Conservation (phyloP, 2,797 vertebrate species). For the Muscicapa comitata region DNA sequence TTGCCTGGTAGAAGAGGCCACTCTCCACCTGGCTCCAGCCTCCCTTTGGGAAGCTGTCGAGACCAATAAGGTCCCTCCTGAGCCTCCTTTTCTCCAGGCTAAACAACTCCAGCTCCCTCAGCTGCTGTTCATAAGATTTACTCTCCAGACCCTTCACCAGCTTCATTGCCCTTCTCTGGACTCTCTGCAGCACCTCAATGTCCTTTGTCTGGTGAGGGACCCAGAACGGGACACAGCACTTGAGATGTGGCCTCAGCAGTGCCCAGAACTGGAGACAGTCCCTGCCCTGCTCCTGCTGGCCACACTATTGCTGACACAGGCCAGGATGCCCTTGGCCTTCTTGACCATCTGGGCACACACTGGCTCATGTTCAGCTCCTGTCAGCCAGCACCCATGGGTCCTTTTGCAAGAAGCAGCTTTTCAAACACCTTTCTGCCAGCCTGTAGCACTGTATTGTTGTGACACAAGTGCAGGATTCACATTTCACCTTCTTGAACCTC, state of each 20-base stretch:
- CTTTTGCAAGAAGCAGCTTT: background rate
- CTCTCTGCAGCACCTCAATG: rapidly evolving
- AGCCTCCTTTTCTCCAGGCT: background rate
- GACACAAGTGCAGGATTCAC: background rate
- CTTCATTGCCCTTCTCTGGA: background rate
- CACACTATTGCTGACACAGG: background rate
- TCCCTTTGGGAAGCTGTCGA: background rate
- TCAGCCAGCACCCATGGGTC: rapidly evolving
- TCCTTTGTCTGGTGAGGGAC: background rate
- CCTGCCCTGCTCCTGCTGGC: background rate
- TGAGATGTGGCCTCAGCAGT: rapidly evolving
- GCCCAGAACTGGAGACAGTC: too few relatives aligned
- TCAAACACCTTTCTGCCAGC: background rate
- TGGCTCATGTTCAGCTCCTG: background rate
- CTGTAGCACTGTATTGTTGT: background rate
- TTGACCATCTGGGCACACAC: background rate
- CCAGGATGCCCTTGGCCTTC: background rate
- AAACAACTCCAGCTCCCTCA: background rate
- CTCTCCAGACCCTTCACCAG: background rate
- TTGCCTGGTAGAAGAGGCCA: background rate
- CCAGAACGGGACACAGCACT: background rate
- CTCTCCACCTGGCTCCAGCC: background rate
- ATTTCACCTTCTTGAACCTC: background rate
- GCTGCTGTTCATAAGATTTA: background rate
- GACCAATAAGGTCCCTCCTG: rapidly evolving